Evolutionary conservation across 2,113 vertebrate species (phyloP), one percentile per base, ranked within the genome.

Genomic region (Gallinago jamesoni): DNA sequence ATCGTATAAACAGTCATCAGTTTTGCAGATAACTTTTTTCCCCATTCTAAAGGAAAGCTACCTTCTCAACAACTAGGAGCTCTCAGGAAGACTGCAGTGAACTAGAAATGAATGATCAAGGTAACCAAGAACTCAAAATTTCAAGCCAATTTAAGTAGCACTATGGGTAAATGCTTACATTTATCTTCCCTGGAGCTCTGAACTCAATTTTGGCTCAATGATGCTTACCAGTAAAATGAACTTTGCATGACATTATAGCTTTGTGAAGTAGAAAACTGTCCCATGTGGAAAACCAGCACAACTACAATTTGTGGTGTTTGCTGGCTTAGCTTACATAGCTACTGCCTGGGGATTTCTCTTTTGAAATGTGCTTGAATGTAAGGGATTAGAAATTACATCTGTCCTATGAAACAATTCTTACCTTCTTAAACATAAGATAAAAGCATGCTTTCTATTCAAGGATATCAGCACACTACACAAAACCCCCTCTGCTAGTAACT

Each of bases 221-320:
- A 95, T 80, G 89, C 89, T 97, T 95, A 95, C 84, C 37, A 92
- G 41, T 67, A 95, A 96, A 97, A 96, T 82, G 91, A 97, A 98
- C 90, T 91, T 91, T 74, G 67, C 84, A 55, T 45, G 3, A 60
- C 69, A 83, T 92, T 66, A 77, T 84, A 93, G 77, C 22, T 60
- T 48, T 74, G 50, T 53, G 69, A 89, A 94, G 75, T 69, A 93
- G 39, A 70, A 81, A 80, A 87, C 25, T 62, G 87, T 63, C 79
- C 88, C 62, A 56, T 12, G 45, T 79, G 79, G 82, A 91, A 95
- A 95, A 74, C 50, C 62, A 87, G 55, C 41, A 91, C 30, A 73
- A 57, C 66, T 83, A 84, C 35, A 45, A 62, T 77, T 70, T 63
- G 41, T 67, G 33, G 20, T 41, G 59, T 63, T 93, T 78, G 45